Evolutionary conservation across 1,140 invertebrate genomes (phyloP), one percentile per base, ranked within the genome.

Genomic region (Lepidurus apus): DNA sequence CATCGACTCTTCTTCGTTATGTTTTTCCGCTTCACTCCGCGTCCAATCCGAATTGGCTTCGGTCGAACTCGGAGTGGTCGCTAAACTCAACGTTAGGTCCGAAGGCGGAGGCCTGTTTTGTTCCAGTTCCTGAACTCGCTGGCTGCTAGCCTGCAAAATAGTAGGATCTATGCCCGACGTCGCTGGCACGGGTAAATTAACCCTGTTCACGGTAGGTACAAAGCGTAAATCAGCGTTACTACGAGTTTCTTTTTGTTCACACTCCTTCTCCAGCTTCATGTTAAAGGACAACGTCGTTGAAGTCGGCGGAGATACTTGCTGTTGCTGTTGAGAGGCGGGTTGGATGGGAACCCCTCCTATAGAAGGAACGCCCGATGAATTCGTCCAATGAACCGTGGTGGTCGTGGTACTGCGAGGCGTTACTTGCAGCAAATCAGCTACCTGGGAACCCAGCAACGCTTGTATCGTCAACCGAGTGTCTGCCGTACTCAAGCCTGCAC

Each of bases 31-130:
- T 24, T 42, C 65, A 21, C 43, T 42, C 5, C 43, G 7, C 9
- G 75, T 34, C 43, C 24, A 43, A 42, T 43, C 34, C 17, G 78
- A 47, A 13, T 45, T 74, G 13, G 43, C 42, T 43, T 74, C 78
- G 7, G 73, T 26, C 13, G 43, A 74, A 34, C 26, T 79, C 42
- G 73, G 21, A 7, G 73, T 47, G 10, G n/a, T 74, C 10, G 43
- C 43, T n/a, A n/a, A 42, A 87, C 83, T 73, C 87, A 81, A 2
- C 85, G 82, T 77, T 78, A 84, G 86, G 81, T 1, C 84, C 84
- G n/a, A 80, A 80, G 2, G 82, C 78, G 5, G 81, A 81, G 0
- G 73, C 26, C 8, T 34, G 73, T 75, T 75, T 26, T 8, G 73
- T 42, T 78, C 77, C 21, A 76, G 34, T 43, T 74, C 24, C 21